phyloP scores from a whole-genome alignment of 2,888 invertebrate species.

The Cylloceria caligata region DNA sequence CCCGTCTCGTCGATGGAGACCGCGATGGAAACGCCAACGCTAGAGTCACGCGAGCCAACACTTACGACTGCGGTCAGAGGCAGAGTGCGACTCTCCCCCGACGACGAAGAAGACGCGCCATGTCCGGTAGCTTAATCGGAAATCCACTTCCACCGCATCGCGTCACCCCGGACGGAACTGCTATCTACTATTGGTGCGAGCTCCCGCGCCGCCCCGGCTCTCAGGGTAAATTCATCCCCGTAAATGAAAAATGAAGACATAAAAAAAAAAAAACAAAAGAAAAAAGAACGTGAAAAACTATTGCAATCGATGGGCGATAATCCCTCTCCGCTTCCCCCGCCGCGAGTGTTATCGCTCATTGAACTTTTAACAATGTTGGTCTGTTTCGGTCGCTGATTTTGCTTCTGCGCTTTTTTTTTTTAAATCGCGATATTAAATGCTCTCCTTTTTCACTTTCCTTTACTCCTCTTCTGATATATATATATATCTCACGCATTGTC shows the following conservation, averaged over 20 bases:
- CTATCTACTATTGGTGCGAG: constrained; percentile 95
- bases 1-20: constrained; percentile 64
- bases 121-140: constrained; percentile 79
- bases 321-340: constrained; percentile 59
- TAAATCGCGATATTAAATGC: constrained; percentile 6
- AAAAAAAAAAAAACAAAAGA: constrained; percentile 26
- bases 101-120: constrained; percentile 79
- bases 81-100: constrained; percentile 82
- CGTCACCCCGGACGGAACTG: constrained; percentile 93
- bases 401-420: constrained; percentile 23
- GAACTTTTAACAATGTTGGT: constrained; percentile 19
- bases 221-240: constrained; percentile 82
- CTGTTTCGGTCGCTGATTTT: constrained; percentile 7
- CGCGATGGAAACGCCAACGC: constrained; percentile 79
- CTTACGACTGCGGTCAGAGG: constrained; percentile 70
- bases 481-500: neutral
- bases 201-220: constrained; percentile 86
- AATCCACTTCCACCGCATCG: constrained; percentile 89
- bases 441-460: neutral
- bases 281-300: neutral
- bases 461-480: neutral
- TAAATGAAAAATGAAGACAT: constrained; percentile 51
- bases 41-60: constrained; percentile 70
- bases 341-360: constrained; percentile 65
- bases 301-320: constrained; percentile 60